Evolutionary conservation across 2,888 invertebrate genomes (phyloP).

Genomic region (Parnassius smintheus): DNA sequence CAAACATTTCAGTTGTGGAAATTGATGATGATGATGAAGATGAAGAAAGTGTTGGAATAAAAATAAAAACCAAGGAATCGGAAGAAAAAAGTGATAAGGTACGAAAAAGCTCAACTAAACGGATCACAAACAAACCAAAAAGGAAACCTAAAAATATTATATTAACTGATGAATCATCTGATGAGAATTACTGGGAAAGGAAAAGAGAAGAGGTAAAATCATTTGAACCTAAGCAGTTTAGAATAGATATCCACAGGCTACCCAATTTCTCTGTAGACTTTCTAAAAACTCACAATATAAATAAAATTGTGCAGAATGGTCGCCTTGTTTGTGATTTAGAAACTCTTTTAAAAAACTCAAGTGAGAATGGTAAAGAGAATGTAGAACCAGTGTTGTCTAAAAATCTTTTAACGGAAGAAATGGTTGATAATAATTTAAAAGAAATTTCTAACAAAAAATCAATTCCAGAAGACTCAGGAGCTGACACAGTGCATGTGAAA

Average conservation of each 20-base stretch:
- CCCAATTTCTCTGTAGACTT: constrained; percentile 48
- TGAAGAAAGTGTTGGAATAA: constrained; percentile 22
- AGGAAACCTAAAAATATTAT: constrained; percentile 22
- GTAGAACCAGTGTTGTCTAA: background rate
- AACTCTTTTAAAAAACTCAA: background rate
- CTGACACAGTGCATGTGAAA: constrained; percentile 24
- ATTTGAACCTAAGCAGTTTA: constrained; percentile 58
- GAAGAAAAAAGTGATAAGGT: constrained; percentile 15
- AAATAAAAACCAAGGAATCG: constrained; percentile 23
- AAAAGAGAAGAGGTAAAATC: constrained; percentile 49
- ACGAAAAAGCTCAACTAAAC: constrained; percentile 13
- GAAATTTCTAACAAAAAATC: background rate
- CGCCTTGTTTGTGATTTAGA: constrained; percentile 37
- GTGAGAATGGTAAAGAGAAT: background rate
- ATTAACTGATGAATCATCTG: constrained; percentile 36
- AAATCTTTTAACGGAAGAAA: background rate
- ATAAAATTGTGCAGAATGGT: constrained; percentile 47
- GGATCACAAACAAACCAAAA: constrained; percentile 21
- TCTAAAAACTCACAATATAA: constrained; percentile 47
- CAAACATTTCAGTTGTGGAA: constrained; percentile 20
- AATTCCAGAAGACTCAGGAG: background rate
- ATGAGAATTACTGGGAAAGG: constrained; percentile 36
- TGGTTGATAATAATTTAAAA: background rate
- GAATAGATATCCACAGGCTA: constrained; percentile 48
- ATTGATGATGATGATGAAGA: constrained; percentile 25